Evolutionary conservation across 30 jellyfish, hydroid and myxozoan species (phyloP).

Genomic region (Aurelia aurita complex sp. Pacific): DNA sequence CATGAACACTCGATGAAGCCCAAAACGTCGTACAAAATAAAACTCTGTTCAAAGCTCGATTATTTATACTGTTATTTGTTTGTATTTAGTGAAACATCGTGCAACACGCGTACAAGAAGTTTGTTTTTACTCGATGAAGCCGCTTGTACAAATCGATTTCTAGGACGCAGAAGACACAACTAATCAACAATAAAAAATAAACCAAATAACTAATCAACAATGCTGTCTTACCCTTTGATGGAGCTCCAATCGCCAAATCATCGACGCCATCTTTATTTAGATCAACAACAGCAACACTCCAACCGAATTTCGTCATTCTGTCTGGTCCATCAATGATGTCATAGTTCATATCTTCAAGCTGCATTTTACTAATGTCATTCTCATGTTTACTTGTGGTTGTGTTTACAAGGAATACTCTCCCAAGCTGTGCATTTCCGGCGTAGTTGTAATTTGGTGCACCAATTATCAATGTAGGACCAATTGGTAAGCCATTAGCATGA

Average conservation of each 20-base stretch:
- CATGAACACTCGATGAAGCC: too few relatives aligned
- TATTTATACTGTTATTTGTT: too few relatives aligned
- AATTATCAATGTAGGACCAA: constrained; percentile 47
- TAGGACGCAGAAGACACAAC: too few relatives aligned
- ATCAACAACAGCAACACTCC: constrained; percentile 65
- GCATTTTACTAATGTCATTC: not conserved
- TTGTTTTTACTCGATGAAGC: too few relatives aligned
- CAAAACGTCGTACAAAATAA: too few relatives aligned
- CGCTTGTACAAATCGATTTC: too few relatives aligned
- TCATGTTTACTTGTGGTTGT: not conserved
- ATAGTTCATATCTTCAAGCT: constrained; percentile 3
- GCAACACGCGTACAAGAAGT: too few relatives aligned
- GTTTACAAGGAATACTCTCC: constrained; percentile 43
- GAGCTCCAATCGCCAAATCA: constrained; percentile 83
- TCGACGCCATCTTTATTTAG: constrained; percentile 71
- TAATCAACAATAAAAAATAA: too few relatives aligned
- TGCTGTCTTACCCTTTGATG: constrained; percentile 54
- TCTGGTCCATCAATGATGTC: constrained; percentile 65
- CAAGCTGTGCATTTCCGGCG: constrained; percentile 26
- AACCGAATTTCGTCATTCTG: constrained; percentile 80
- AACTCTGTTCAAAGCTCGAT: too few relatives aligned
- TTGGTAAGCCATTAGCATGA: constrained; percentile 29
- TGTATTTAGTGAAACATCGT: too few relatives aligned
- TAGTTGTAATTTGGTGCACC: constrained; percentile 77
- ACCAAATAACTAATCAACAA: not conserved